These are phyloP conservation scores for Arenaria interpres DNA, from an alignment of 2,113 vertebrate genomes.

Conservation along the genomic window DNA sequence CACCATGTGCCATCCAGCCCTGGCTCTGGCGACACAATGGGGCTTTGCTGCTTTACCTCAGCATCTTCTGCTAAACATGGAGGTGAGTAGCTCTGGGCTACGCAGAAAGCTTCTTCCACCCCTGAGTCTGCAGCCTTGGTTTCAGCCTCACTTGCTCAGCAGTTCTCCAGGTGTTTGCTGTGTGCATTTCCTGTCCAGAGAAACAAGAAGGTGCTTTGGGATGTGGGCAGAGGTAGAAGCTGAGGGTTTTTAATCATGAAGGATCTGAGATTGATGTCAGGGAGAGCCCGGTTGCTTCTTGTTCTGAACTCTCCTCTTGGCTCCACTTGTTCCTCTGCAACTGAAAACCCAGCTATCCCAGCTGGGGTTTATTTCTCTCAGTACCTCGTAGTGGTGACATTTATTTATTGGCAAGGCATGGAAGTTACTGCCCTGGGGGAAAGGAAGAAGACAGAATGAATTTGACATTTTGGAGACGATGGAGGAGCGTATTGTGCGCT, in stretches of 20 bases:
- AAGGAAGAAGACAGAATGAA: neutral
- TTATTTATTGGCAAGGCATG: neutral
- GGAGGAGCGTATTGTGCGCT: neutral
- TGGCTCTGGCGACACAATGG: neutral
- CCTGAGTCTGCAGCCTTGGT: neutral
- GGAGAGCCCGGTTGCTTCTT: neutral
- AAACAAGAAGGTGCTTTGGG: neutral
- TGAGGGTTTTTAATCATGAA: neutral
- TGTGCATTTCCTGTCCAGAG: neutral
- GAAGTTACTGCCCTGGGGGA: neutral
- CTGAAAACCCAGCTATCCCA: neutral
- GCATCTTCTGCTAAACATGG: neutral
- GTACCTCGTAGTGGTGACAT: neutral
- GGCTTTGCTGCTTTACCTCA: neutral
- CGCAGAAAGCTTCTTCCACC: neutral
- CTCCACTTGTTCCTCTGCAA: neutral
- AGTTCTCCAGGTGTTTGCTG: neutral
- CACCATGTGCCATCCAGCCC: fast-evolving
- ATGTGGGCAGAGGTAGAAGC: neutral
- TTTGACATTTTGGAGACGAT: neutral
- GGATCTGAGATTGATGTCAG: neutral
- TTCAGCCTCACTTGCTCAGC: neutral
- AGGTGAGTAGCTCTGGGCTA: neutral
- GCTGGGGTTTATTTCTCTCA: neutral
- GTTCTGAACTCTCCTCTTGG: neutral